Conservation (phyloP, 2,113 vertebrate species). For the Leucosticte australis region DNA sequence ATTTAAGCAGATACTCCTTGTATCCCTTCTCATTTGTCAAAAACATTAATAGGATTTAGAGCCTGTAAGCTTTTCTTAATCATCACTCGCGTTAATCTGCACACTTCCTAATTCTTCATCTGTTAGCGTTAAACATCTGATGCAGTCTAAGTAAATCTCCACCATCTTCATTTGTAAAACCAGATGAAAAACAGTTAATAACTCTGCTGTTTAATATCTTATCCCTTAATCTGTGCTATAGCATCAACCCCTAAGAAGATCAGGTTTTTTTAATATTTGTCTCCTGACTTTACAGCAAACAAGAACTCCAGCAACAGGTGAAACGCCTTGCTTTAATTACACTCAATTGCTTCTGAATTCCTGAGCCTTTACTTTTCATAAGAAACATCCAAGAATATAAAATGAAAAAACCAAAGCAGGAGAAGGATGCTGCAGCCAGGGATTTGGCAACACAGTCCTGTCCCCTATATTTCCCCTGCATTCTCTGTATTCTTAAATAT, state of each 20-base stretch:
- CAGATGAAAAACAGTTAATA: conserved; percentile 61
- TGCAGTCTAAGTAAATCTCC: conserved; percentile 48
- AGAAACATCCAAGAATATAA: background rate
- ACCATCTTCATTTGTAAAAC: conserved; percentile 44
- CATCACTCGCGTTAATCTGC: conserved; percentile 52
- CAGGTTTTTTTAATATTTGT: background rate
- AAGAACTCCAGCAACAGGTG: conserved; percentile 20
- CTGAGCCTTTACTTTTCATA: background rate
- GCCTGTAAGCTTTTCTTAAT: conserved; percentile 51
- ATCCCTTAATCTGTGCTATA: conserved; percentile 28
- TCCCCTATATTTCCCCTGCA: background rate
- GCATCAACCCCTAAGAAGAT: conserved; percentile 34
- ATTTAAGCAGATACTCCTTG: background rate
- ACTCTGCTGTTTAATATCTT: conserved; percentile 41
- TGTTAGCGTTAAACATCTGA: conserved; percentile 12
- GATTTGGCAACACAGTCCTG: background rate
- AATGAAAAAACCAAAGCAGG: background rate
- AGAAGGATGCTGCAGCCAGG: background rate
- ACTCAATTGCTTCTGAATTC: background rate
- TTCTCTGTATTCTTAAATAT: background rate
- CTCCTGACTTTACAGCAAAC: background rate
- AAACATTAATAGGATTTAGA: conserved; percentile 43
- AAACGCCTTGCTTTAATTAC: background rate
- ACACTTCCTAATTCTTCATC: conserved; percentile 64
- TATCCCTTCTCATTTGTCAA: conserved; percentile 1